Conservation (phyloP, 2,888 invertebrate genomes). For the Strigamia transsilvanica region DNA sequence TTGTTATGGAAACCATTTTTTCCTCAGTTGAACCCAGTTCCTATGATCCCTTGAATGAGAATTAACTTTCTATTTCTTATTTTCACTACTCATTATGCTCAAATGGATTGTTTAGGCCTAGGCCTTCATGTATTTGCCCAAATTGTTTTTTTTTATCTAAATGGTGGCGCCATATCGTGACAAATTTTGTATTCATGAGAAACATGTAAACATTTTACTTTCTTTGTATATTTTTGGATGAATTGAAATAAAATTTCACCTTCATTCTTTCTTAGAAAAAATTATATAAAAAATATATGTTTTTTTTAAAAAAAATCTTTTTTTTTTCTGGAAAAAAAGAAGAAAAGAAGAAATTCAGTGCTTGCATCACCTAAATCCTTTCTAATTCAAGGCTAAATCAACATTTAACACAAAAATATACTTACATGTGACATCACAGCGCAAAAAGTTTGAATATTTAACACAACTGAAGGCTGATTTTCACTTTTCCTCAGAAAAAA, state of each 20-base stretch:
- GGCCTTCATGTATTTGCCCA: background rate
- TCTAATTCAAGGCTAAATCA: conserved; percentile 25
- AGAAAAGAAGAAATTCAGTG: background rate
- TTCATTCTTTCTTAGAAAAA: background rate
- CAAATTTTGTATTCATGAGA: conserved; percentile 10
- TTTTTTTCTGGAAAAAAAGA: background rate
- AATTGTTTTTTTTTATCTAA: conserved; percentile 5
- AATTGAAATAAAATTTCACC: conserved; percentile 35
- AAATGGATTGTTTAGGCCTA: background rate
- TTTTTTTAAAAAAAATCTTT: background rate
- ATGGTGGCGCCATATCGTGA: conserved; percentile 41
- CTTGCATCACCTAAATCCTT: conserved; percentile 28
- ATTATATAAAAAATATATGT: background rate
- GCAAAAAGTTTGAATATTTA: background rate
- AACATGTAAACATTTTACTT: background rate
- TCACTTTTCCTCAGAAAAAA: background rate
- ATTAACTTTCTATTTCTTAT: background rate
- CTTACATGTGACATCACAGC: background rate
- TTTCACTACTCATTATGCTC: background rate
- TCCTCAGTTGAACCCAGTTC: conserved; percentile 38
- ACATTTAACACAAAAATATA: background rate
- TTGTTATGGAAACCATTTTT: conserved; percentile 35
- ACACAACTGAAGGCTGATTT: conserved; percentile 11
- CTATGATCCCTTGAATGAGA: background rate
- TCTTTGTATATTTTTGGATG: conserved; percentile 37